Conservation (phyloP, 2,113 vertebrate genomes). For the Brachyistius frenatus region DNA sequence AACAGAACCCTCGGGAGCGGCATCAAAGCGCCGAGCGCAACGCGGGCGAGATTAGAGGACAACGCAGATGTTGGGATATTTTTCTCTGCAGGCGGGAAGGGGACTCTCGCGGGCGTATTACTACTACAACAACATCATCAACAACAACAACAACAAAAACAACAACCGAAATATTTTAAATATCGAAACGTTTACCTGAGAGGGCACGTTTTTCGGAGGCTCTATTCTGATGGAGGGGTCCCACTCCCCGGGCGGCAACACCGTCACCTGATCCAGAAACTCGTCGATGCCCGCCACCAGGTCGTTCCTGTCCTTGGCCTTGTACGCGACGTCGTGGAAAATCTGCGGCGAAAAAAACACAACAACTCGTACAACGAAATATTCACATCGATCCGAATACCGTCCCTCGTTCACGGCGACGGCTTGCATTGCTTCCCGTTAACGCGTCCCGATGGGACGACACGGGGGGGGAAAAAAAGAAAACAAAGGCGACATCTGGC, state of each 20-base stretch:
- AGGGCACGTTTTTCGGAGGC: constrained; percentile 98
- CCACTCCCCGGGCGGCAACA: constrained; percentile 99
- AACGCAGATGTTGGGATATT: constrained; percentile 44
- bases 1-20: constrained; percentile 53
- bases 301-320: constrained; percentile 98
- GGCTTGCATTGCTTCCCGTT: neutral
- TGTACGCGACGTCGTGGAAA: constrained; percentile 98
- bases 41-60: constrained; percentile 29
- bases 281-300: constrained; percentile 97
- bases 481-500: constrained; percentile 44
- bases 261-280: constrained; percentile 98
- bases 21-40: constrained; percentile 46
- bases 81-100: constrained; percentile 23
- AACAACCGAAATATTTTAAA: too few relatives aligned
- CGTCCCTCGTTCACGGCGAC: too few relatives aligned
- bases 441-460: constrained; percentile 35
- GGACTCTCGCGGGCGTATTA: neutral
- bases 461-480: neutral
- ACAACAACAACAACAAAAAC: too few relatives aligned
- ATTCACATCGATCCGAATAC: too few relatives aligned
- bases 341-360: constrained; percentile 80
- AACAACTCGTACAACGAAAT: too few relatives aligned
- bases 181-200: constrained; percentile 86
- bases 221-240: constrained; percentile 99
- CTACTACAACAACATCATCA: too few relatives aligned